Conservation (phyloP, 1,140 invertebrate species). For the Spodoptera litura region DNA sequence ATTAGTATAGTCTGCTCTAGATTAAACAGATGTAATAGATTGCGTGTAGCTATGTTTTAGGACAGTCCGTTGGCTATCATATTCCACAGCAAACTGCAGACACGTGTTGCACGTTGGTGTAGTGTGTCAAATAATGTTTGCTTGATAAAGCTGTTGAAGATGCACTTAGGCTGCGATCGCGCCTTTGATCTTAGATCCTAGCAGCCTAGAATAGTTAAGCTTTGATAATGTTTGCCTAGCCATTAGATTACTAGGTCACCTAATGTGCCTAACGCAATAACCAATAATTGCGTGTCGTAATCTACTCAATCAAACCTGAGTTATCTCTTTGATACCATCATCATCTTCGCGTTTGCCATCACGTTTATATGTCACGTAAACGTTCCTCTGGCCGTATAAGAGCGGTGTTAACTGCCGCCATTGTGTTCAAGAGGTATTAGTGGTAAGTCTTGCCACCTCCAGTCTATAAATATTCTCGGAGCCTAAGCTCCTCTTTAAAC, state of each 20-base stretch:
- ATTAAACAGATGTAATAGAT: conserved; percentile 3
- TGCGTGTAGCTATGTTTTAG: background rate
- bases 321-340: background rate
- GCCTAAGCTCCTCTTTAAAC: conserved; percentile 33
- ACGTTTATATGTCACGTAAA: conserved; percentile 18
- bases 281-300: too few species aligned
- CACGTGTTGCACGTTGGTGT: too few species aligned
- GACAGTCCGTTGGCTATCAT: too few species aligned
- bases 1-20: background rate
- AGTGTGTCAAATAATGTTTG: too few species aligned
- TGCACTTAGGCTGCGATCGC: too few species aligned
- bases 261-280: too few species aligned
- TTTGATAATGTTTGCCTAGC: too few species aligned
- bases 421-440: conserved; percentile 24
- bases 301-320: background rate
- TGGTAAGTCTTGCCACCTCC: conserved; percentile 28
- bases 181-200: too few species aligned
- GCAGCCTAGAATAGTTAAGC: too few species aligned
- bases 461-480: conserved; percentile 28
- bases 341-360: conserved; percentile 12
- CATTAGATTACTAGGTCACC: too few species aligned
- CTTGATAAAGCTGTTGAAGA: too few species aligned
- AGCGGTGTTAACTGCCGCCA: background rate
- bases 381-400: conserved; percentile 16
- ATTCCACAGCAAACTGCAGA: background rate